phyloP scores from a whole-genome alignment of 2,888 invertebrate species.

The Andrena praecox region DNA sequence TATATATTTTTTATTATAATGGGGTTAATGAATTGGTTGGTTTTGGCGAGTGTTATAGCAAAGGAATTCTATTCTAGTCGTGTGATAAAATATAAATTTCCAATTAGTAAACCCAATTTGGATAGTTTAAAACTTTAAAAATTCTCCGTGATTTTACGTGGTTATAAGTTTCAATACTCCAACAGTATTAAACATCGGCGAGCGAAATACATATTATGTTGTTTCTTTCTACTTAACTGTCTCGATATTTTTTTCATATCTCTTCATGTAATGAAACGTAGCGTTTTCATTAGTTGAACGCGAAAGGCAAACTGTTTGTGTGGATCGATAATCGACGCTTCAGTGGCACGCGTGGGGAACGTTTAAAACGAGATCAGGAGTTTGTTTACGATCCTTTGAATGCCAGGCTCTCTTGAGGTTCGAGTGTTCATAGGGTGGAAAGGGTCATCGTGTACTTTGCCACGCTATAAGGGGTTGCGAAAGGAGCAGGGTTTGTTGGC shows the following conservation, averaged over 20 bases:
- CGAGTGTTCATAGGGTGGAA: slow-evolving; percentile 65
- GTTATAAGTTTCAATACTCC: too few species aligned
- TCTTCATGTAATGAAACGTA: background rate
- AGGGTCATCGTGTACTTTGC: slow-evolving; percentile 65
- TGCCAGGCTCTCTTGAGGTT: slow-evolving; percentile 57
- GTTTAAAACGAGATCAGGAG: slow-evolving; percentile 67
- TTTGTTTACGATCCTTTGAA: slow-evolving; percentile 68
- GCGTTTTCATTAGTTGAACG: background rate
- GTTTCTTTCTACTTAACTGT: too few species aligned
- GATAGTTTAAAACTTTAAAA: too few species aligned
- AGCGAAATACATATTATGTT: too few species aligned
- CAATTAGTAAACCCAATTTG: too few species aligned
- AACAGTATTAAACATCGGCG: background rate
- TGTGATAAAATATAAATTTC: too few species aligned
- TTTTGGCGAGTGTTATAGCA: too few species aligned
- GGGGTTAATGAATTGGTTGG: too few species aligned
- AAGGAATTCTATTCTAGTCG: too few species aligned
- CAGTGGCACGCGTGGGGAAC: slow-evolving; percentile 51
- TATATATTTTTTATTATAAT: too few species aligned
- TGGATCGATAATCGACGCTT: slow-evolving; percentile 29
- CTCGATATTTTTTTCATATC: too few species aligned
- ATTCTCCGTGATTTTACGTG: too few species aligned
- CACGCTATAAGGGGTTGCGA: slow-evolving; percentile 69
- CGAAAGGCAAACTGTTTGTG: background rate
- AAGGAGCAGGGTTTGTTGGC: slow-evolving; percentile 76